Base-by-base conservation (phyloP, 2,113 vertebrate genomes). In the Muscicapa adusta region DNA sequence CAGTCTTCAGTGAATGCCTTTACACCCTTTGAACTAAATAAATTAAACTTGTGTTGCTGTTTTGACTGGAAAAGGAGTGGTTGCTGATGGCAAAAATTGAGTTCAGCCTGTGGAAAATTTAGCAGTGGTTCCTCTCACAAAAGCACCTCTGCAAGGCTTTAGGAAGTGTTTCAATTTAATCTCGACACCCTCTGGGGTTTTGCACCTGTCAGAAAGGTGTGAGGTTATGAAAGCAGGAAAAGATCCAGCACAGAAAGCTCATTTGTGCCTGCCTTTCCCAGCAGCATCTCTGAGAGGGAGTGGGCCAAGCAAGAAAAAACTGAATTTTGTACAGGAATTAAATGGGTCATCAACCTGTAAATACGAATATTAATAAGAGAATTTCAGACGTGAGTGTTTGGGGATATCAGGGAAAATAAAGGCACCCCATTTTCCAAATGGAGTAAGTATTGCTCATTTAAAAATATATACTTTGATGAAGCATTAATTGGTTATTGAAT, bases 141-240 rank as follows among this genome's bases (percentile, higher is more conserved):
- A 58, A 91, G 72, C 81, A 86, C 61, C 65, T 91, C 82, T 94
- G 85, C 70, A 87, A 96, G 42, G 53, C 73, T 91, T 89, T 76
- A 50, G 75, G 82, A 95, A 92, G 74, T 47, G 57, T 94, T 94
- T 94, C 77, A 93, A 80, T 96, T 95, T 74, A 74, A 80, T 92
- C 71, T 89, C 51, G 12, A 94, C 92, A 92, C 85, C 51, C 83
- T 88, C 79, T 50, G 54, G 84, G 77, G 66, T 56, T 92, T 94
- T 90, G 42, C 94, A 93, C 53, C 83, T 96, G 73, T 84, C 18
- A 22, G 63, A 57, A 90, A 96, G 88, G 93, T 70, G 95, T 86
- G 77, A 88, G 83, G 76, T 94, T 96, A 94, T 95, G 93, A 97
- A 96, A 96, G 72, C 29, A 95, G 56, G 53, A 63, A 60, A 92